phyloP scores from a whole-genome alignment of 2,888 invertebrate genomes.

The Chorisops tibialis region DNA sequence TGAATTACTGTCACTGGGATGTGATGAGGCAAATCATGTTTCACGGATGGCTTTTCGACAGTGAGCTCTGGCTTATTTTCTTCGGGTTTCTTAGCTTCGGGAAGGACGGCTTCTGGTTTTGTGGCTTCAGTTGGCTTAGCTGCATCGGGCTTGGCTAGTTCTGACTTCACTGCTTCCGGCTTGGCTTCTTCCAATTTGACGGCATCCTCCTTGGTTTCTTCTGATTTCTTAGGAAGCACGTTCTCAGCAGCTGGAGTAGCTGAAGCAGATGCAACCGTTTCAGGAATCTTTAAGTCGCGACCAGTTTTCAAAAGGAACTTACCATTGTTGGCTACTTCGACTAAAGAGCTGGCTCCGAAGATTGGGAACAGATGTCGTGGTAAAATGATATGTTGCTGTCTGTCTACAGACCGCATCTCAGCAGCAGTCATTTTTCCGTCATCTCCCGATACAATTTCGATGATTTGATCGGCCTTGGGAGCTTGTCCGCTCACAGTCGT shows the following conservation, averaged over 20 bases:
- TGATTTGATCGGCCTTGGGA: conserved; percentile 1
- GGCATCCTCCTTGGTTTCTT: neutral
- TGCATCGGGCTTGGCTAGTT: neutral
- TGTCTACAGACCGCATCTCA: conserved; percentile 11
- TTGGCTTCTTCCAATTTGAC: neutral
- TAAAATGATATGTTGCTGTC: conserved; percentile 28
- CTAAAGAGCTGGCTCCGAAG: conserved; percentile 26
- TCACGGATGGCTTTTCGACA: neutral
- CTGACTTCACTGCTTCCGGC: neutral
- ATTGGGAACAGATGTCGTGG: conserved; percentile 28
- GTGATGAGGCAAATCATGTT: neutral
- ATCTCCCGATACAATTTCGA: neutral
- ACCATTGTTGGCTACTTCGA: conserved; percentile 31
- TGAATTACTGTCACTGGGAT: conserved; percentile 13
- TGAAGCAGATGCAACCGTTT: neutral
- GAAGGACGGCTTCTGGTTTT: neutral
- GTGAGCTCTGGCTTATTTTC: neutral
- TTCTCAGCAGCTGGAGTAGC: neutral
- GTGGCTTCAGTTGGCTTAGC: neutral
- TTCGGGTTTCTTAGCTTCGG: neutral
- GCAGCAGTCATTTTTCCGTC: neutral
- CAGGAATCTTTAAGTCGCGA: conserved; percentile 23
- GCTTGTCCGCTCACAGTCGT: neutral
- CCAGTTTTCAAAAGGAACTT: conserved; percentile 30
- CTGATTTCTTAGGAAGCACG: neutral